phyloP scores from a whole-genome alignment of 2,888 invertebrate genomes.

The Taphrorychus bicolor region DNA sequence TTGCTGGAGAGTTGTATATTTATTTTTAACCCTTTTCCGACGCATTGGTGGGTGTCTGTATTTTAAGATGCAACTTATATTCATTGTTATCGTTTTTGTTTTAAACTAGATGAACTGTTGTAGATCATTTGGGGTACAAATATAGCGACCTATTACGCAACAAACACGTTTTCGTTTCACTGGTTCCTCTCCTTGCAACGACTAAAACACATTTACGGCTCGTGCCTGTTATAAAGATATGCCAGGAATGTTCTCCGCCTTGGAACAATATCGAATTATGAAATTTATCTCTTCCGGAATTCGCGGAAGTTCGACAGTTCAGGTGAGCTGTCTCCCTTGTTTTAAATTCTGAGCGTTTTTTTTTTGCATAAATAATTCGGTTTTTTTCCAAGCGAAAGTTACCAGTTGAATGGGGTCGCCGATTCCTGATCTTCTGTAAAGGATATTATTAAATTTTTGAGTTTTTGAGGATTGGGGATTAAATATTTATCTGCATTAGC shows the following conservation, averaged over 20 bases:
- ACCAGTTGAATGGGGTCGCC: no score
- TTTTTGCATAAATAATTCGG: background rate
- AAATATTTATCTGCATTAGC: no score
- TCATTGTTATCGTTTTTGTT: background rate
- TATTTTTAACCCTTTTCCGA: background rate
- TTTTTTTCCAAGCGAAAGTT: background rate
- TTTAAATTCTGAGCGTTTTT: background rate
- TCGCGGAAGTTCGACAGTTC: background rate
- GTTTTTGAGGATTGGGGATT: background rate
- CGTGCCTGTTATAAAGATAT: background rate
- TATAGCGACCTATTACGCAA: background rate
- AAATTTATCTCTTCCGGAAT: slow-evolving; percentile 3
- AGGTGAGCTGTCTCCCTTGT: background rate
- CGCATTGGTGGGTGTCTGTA: background rate
- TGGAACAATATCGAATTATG: slow-evolving; percentile 6
- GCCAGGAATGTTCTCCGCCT: background rate
- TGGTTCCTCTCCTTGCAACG: background rate
- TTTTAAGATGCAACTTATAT: background rate
- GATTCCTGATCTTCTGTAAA: background rate
- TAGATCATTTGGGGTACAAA: background rate
- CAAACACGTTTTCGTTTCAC: background rate
- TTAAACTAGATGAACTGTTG: background rate
- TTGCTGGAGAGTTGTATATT: background rate
- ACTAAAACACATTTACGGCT: background rate
- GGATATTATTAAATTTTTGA: background rate